Evolutionary conservation across 2,888 invertebrate species (phyloP).

Genomic region (Pollenia amentaria): DNA sequence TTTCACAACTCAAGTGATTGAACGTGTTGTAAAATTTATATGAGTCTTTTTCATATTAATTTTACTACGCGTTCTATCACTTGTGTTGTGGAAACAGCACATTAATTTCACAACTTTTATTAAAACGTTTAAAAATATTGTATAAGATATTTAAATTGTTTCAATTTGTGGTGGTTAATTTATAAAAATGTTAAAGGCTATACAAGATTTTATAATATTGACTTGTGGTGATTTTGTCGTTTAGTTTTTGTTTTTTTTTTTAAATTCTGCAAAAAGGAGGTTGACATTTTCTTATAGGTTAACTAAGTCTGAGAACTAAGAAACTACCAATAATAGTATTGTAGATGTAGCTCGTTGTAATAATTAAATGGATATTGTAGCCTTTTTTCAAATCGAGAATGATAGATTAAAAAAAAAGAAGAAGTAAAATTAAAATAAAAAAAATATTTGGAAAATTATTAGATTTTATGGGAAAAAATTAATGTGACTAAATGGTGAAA

Average conservation of each 20-base stretch:
- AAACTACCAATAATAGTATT: slow-evolving; percentile 66
- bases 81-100: no score
- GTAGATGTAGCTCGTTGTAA: slow-evolving; percentile 81
- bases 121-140: no score
- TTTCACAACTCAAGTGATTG: no score
- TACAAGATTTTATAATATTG: background rate
- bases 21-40: no score
- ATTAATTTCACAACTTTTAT: background rate
- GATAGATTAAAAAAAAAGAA: slow-evolving; percentile 18
- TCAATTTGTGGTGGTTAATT: no score
- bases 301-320: slow-evolving; percentile 15
- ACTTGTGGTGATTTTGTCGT: slow-evolving; percentile 59
- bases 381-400: slow-evolving; percentile 71
- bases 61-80: no score
- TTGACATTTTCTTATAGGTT: background rate
- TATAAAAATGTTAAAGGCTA: no score
- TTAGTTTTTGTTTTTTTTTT: slow-evolving; percentile 28
- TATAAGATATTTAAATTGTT: no score
- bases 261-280: background rate
- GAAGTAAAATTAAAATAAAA: slow-evolving; percentile 39
- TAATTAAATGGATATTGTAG: slow-evolving; percentile 84
- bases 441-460: background rate
- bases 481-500: no score
- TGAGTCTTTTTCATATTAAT: no score
- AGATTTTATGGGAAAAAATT: no score